Conservation (phyloP, 1,140 invertebrate genomes). For the Caenorhabditis brenneri region DNA sequence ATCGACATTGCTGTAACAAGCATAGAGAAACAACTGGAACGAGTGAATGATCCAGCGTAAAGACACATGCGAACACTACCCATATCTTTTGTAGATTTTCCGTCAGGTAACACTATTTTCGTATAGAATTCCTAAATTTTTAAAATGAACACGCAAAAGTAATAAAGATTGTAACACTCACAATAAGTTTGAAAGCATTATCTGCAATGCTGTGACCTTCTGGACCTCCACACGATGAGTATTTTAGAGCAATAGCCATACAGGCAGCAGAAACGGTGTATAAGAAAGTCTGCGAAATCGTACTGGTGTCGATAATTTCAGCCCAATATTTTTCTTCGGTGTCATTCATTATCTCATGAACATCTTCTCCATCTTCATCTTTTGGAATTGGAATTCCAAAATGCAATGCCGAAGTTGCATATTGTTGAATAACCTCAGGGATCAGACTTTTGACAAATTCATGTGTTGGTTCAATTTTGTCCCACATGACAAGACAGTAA, state of each 20-base stretch:
- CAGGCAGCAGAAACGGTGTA: conserved; percentile 25
- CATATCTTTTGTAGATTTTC: not conserved
- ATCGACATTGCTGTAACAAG: not conserved
- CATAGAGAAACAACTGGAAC: not conserved
- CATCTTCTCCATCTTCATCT: conserved; percentile 19
- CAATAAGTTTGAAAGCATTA: not conserved
- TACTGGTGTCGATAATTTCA: not conserved
- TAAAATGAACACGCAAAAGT: not conserved
- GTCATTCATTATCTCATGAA: not conserved
- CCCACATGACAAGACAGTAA: conserved; percentile 41
- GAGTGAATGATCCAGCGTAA: not conserved
- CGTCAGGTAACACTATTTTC: not conserved
- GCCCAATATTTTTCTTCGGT: conserved; percentile 24
- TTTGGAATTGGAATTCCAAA: not conserved
- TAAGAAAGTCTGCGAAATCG: conserved; percentile 1
- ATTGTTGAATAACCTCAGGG: conserved; percentile 8
- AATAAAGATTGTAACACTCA: not conserved
- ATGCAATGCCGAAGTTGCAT: not conserved
- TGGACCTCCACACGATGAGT: not conserved
- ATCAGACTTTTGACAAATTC: conserved; percentile 33
- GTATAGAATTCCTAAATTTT: not conserved
- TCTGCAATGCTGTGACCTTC: not conserved
- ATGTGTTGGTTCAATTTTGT: conserved; percentile 14
- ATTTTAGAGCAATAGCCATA: conserved; percentile 26
- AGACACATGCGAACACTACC: conserved; percentile 21